phyloP scores from a whole-genome alignment of 2,888 invertebrate species.

The Julus scandinavius region DNA sequence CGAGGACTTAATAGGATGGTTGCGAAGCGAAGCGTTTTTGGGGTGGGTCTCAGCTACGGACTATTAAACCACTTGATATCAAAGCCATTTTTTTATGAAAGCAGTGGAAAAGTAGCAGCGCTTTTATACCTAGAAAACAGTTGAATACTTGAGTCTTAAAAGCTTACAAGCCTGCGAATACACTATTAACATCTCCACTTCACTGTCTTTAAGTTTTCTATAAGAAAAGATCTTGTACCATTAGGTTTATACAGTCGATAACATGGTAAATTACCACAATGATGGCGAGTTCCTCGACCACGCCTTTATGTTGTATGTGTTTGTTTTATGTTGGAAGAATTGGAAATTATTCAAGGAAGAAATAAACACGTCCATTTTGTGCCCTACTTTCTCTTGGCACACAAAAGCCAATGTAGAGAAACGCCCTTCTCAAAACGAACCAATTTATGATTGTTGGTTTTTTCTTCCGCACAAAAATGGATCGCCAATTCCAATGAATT shows the following conservation, averaged over 20 bases:
- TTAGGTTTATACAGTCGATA: background rate
- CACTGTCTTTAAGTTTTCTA: background rate
- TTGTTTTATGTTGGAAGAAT: slow-evolving; percentile 23
- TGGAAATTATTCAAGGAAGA: background rate
- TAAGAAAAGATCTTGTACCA: background rate
- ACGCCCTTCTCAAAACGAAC: slow-evolving; percentile 8
- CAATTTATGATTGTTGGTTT: background rate
- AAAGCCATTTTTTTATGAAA: slow-evolving; percentile 20
- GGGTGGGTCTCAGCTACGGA: slow-evolving; percentile 23
- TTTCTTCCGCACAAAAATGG: background rate
- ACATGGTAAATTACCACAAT: background rate
- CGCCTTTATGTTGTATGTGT: background rate
- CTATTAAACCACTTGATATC: slow-evolving; percentile 42
- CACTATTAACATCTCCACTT: background rate
- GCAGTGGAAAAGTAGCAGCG: background rate
- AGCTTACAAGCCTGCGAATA: background rate
- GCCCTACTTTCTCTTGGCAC: slow-evolving; percentile 4
- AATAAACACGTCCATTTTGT: slow-evolving; percentile 8
- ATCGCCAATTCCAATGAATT: slow-evolving; percentile 13
- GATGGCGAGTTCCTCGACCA: background rate
- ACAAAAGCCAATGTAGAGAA: slow-evolving; percentile 14
- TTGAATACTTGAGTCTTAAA: background rate
- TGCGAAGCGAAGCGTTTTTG: slow-evolving; percentile 16
- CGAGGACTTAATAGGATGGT: background rate
- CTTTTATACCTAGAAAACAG: background rate